These are phyloP conservation scores for Echinarachnius parma DNA, from an alignment of 53 echinoderm and acorn worm species.

Conservation along the genomic window DNA sequence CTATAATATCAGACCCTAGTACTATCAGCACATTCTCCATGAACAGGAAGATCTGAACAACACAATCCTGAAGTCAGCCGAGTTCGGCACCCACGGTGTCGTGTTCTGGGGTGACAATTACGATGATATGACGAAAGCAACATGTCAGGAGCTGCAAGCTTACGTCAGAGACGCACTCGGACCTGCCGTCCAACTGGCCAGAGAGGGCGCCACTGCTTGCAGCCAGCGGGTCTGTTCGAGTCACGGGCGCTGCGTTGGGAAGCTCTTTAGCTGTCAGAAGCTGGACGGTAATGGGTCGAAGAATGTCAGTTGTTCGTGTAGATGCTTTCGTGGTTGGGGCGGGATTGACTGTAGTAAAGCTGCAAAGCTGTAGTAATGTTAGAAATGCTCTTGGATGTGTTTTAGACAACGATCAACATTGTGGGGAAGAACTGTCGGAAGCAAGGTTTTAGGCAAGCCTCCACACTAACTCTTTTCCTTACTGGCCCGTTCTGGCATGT, in stretches of 20 bases:
- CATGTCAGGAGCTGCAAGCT: constrained; percentile 44
- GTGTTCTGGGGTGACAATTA: constrained; percentile 75
- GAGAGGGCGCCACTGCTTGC: constrained; percentile 53
- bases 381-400: too few species aligned
- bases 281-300: too few species aligned
- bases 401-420: too few species aligned
- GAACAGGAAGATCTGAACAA: constrained; percentile 65
- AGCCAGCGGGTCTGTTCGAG: constrained; percentile 53
- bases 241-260: constrained; percentile 67
- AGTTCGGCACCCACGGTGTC: constrained; percentile 61
- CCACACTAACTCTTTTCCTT: too few species aligned
- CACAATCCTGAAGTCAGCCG: constrained; percentile 59
- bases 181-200: constrained; percentile 45
- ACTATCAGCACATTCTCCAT: too few species aligned
- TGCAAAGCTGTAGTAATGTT: too few species aligned
- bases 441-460: too few species aligned
- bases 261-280: constrained; percentile 56
- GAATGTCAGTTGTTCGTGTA: background rate
- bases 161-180: constrained; percentile 58
- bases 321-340: constrained; percentile 23
- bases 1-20: too few species aligned
- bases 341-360: constrained; percentile 16
- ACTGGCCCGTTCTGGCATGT: too few species aligned
- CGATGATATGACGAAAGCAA: constrained; percentile 35
- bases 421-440: too few species aligned